Base-by-base conservation (phyloP, 2,797 vertebrate genomes). In the Hippocampus kuda region DNA sequence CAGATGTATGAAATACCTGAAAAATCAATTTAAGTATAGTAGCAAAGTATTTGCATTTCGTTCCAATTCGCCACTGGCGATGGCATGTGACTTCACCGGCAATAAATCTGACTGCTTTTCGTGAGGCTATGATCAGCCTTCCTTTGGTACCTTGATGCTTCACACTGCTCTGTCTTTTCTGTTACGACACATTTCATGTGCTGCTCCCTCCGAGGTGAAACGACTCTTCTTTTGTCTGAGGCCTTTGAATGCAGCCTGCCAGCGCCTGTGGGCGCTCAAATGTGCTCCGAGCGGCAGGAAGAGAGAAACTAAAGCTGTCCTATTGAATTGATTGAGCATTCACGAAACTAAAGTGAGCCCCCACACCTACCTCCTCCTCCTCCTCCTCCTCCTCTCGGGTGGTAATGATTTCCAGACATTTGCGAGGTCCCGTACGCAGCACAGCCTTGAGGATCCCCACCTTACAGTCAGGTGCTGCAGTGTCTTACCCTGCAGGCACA, bases 301-400 rank as follows among this genome's bases (percentile, higher is more conserved):
- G 83, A 86, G 84, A 85, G 83, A 90, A 90, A 89, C 88, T 91
- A 90, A 89, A 91, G 88, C 87, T 92, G 90, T 92, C 90, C 90
- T 79, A 87, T 89, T 91, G 89, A 92, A 92, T 92, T 90, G 89
- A 91, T 91, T 91, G 90, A 92, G 89, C 91, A 90, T 91, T 91
- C 89, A 89, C 88, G 87, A 91, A 92, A 90, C 84, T 84, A 89
- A 90, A 90, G 88, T 79, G 84, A 80, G 77, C 5, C 81, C 83
- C 81, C 83, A 78, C 83, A 71, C 74, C 84, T 77, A 75, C 82
- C 83, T 84, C 81, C 82, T 77, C 82, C 74, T 30, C n/a, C n/a
- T n/a, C n/a, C n/a, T 30, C 72, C 78, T 30, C 72, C 78, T 74
- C 72, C 83, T 87, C 83, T 85, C 86, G 85, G 88, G 87, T 88